A percentile compares a stretch with the other conserved stretches of the same genome.
Conservation (phyloP, 30 jellyfish, hydroid and myxozoan species). For the Hydra vulgaris region DNA sequence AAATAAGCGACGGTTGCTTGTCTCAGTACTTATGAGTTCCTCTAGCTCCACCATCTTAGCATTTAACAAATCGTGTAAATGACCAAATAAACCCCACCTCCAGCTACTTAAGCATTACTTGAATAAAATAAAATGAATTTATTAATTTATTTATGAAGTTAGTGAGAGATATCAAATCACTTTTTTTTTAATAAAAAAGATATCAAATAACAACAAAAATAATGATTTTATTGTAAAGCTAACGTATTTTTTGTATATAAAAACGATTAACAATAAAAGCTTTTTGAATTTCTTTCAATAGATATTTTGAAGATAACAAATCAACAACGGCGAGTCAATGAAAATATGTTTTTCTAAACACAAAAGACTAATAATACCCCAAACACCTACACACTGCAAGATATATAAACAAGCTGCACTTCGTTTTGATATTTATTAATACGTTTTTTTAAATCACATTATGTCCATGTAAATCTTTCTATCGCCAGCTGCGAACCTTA, state of each 20-base stretch:
- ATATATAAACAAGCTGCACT: background rate
- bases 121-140: background rate
- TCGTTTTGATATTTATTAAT: background rate
- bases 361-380: background rate
- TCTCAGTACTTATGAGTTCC: background rate
- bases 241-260: background rate
- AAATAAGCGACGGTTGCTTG: background rate
- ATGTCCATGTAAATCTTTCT: background rate
- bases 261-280: background rate
- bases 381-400: slow-evolving; percentile 10
- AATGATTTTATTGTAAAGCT: background rate
- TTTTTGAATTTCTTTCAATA: background rate
- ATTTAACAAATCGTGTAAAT: background rate
- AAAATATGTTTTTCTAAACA: slow-evolving; percentile 8
- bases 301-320: background rate
- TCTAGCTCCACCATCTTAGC: background rate
- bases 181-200: background rate
- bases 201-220: background rate
- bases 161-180: background rate
- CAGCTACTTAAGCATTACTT: background rate
- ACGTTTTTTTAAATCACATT: background rate
- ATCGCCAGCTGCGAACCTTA: background rate
- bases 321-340: slow-evolving; percentile 3
- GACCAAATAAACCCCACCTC: background rate
- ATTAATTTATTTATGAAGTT: background rate